Evolutionary conservation across 2,113 vertebrate genomes (phyloP), one percentile per base, ranked within the genome.

Genomic region (Amia ocellicauda): DNA sequence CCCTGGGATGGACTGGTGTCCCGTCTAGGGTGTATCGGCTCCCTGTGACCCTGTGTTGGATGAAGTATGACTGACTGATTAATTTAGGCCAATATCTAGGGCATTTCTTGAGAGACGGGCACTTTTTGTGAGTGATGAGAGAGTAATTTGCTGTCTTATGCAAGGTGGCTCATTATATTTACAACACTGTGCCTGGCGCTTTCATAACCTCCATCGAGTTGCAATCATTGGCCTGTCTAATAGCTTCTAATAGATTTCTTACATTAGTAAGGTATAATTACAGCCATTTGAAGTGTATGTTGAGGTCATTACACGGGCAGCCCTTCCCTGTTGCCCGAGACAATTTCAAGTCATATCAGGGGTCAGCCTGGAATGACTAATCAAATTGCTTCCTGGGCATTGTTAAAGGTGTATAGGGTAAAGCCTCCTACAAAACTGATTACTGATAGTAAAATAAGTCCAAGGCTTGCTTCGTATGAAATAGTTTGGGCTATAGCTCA

Each of bases 171-270:
- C 31, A 36, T 36, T 36, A 36, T 36, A 36, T 36, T 36, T 5
- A 36, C 31, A 36, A 36, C 11, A 11, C 11, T 36, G 11, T 36
- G 31, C 31, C 11, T 5, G 31, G 31, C 11, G 11, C 31, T 36
- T 36, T 36, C 5, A 36, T 36, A 36, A 7, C 11, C 31, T 36
- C 31, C 31, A 7, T 5, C 31, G 66, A 62, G 58, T 53, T 36
- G 23, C 66, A 62, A 51, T 66, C 65, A 58, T 57, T 41, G 10
- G 24, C 50, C 62, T 67, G 66, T 67, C 70, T 67, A 83, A 85
- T 80, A 62, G 66, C 70, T 71, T 79, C 74, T 74, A 81, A 80
- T 74, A 66, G 70, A 56, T 45, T 71, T 70, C 59, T 58, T 72
- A 64, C 59, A 72, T 66, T 74, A 64, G 63, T 70, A 72, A 75